Evolutionary conservation across 2,797 vertebrate species (phyloP), one percentile per base, ranked within the genome.

Genomic region (Sebastes alutus): DNA sequence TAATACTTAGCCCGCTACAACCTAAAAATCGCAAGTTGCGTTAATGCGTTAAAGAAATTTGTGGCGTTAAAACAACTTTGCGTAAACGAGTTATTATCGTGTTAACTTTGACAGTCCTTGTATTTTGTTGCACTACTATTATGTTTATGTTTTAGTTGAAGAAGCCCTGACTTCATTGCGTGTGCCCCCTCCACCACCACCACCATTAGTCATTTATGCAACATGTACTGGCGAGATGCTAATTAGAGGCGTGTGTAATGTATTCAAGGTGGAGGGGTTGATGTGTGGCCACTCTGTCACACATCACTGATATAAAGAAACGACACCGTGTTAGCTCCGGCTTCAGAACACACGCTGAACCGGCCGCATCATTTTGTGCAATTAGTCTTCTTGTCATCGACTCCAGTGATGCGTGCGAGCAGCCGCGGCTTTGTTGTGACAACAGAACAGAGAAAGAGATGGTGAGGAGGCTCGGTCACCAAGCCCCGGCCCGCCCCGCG

Each of bases 401-500:
- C 82, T 77, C 64, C 78, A 55, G 8, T 87, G 86, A 92, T 91
- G 83, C 64, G 4, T 80, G 55, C 4, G 8, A 86, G 80, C 88
- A 91, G 88, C 81, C 58, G 1, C 2, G 13, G 65, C 91, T 90
- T 90, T 90, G 73, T 86, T 90, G 89, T 90, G 89, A 91, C 85
- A 91, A 78, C 77, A 83, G 73, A 52, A 58, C 42, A 75, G 81
- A 78, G 59, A 70, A 46, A 35, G 35, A 56, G 84, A 32, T 25
- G 56, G 54, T 10, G 30, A 2, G 1, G 35, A 8, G 6, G 7
- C 5, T 56, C 1, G 18, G 75, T 80, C 75, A 63, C 68, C 29
- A n/a, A 38, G 32, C 38, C 30, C 12, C 2, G 49, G 16, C 38
- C 38, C 49, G 18, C 52, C 72, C 52, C 4, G 27, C 2, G 0